These are phyloP conservation scores for Corythucha ciliata DNA, from an alignment of 2,888 invertebrate genomes.

Conservation along the genomic window DNA sequence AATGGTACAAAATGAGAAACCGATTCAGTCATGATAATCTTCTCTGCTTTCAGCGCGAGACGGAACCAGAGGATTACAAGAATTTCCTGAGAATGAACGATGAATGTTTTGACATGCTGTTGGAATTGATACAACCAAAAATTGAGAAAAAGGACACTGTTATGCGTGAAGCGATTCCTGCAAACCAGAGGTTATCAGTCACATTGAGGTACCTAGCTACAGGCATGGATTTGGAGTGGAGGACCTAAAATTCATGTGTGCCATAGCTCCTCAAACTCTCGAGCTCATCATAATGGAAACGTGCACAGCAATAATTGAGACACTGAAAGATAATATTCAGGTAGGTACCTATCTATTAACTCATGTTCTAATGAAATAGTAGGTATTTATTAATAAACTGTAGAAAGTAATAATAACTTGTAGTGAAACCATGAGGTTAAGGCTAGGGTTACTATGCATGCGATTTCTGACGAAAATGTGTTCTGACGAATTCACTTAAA, in stretches of 20 bases:
- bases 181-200: slow-evolving; percentile 13
- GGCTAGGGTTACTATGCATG: too few relatives aligned
- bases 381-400: not conserved
- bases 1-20: slow-evolving; percentile 22
- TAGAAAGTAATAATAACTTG: slow-evolving; percentile 1
- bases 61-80: slow-evolving; percentile 23
- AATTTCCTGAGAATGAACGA: slow-evolving; percentile 24
- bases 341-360: slow-evolving; percentile 11
- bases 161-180: slow-evolving; percentile 16
- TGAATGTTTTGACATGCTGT: slow-evolving; percentile 17
- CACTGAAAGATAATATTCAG: slow-evolving; percentile 15
- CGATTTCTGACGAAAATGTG: too few relatives aligned
- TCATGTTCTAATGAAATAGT: not conserved
- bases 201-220: slow-evolving; percentile 8
- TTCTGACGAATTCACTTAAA: too few relatives aligned
- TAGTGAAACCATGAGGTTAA: too few relatives aligned
- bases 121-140: slow-evolving; percentile 21
- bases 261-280: slow-evolving; percentile 7
- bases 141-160: slow-evolving; percentile 22
- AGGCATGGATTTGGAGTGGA: slow-evolving; percentile 16
- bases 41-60: slow-evolving; percentile 17
- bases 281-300: slow-evolving; percentile 19
- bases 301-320: slow-evolving; percentile 11
- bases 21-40: slow-evolving; percentile 23
- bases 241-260: slow-evolving; percentile 13